Conservation (phyloP, 1,140 invertebrate species). For the Cydia strobilella region DNA sequence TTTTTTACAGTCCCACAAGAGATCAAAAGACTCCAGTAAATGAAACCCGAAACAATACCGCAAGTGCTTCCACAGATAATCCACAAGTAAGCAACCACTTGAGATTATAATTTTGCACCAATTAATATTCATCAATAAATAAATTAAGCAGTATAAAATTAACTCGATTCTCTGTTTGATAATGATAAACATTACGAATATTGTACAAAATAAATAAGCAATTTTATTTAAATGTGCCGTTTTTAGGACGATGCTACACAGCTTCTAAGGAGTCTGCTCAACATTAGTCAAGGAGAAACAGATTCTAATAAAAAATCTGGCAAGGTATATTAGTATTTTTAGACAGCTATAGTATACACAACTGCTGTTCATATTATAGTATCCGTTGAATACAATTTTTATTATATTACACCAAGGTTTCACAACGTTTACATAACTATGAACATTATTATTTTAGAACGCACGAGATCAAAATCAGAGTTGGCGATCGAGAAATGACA, state of each 20-base stretch:
- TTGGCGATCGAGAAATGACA: constrained; percentile 51
- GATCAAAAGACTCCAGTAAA: constrained; percentile 39
- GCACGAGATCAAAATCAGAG: constrained; percentile 33
- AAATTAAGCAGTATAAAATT: too few relatives aligned
- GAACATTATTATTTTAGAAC: neutral
- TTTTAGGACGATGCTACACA: constrained; percentile 59
- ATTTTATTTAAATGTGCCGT: neutral
- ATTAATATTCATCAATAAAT: neutral
- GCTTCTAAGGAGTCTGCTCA: constrained; percentile 60
- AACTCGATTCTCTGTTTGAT: neutral
- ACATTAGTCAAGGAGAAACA: constrained; percentile 62
- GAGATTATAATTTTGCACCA: neutral
- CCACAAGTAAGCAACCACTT: constrained; percentile 40
- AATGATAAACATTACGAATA: neutral
- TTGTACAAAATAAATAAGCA: neutral
- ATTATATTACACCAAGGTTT: neutral
- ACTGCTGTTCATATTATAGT: neutral
- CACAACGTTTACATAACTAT: neutral
- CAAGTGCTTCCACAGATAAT: constrained; percentile 36
- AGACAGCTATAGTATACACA: constrained; percentile 12
- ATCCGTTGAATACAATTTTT: neutral
- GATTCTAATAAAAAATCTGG: constrained; percentile 52
- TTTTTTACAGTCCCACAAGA: constrained; percentile 39
- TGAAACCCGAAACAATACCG: constrained; percentile 22
- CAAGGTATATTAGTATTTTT: constrained; percentile 34